Evolutionary conservation across 2,888 invertebrate genomes (phyloP), one percentile per base, ranked within the genome.

Genomic region (Teleogryllus oceanicus): DNA sequence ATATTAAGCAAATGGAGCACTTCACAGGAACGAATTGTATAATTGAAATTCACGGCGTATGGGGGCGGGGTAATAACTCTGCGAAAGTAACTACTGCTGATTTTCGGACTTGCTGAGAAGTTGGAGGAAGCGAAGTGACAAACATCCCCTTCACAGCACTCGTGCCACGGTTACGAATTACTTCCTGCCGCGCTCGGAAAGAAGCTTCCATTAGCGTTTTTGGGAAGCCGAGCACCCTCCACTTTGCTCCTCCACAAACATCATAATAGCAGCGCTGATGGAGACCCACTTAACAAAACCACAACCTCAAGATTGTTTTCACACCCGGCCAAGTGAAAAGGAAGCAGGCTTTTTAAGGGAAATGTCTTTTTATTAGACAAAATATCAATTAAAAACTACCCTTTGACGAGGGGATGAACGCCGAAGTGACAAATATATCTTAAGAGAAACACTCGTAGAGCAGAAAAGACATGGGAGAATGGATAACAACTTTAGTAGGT

Each of bases 261-360:
- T 62, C 62, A 62, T 62, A 62, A 62, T 62, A 62, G 62, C 62
- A 13, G n/a, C 62, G 62, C 8, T 62, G 62, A 62, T 62, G 62
- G 62, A 62, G n/a, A 62, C 62, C 62, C 62, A 62, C 62, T 62
- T 62, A 62, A 62, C 16, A 62, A 62, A n/a, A 62, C 62, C 62
- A 62, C 62, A 62, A 12, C 62, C 62, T 1, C 62, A 13, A 62
- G 62, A 62, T 62, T 62, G 62, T 62, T 62, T 62, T 62, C 62
- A n/a, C 62, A 62, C 62, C 62, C 16, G n/a, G 37, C 37, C 37
- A 37, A 37, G 37, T 37, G 37, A 5, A 37, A 37, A 37, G 37
- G 37, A 37, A 37, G 37, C 5, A 8, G 37, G 37, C 37, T 37
- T 37, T 37, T 37, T 37, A 37, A 37, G 37, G 37, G 8, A 37